Evolutionary conservation across 2,888 invertebrate species (phyloP), one percentile per base, ranked within the genome.

Genomic region (Tinea pellionella): DNA sequence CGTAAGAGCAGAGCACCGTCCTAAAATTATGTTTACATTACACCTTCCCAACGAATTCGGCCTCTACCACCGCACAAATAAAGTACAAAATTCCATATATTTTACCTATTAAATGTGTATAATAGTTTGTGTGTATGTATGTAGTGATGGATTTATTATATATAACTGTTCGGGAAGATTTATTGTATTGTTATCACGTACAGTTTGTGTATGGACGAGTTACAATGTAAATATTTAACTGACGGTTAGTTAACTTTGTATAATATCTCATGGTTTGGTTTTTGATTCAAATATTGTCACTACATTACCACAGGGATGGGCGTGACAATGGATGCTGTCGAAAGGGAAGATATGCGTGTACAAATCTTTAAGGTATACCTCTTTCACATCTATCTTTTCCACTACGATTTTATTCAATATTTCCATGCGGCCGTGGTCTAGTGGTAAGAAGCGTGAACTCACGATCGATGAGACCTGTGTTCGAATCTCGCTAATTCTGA

Each of bases 81-180:
- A 47, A 47, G 15, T 9, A 4, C 9, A 47, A 47, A 47, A 13
- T n/a, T 8, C 47, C 37, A 12, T 37, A n/a, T 15, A n/a, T 47
- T 9, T 6, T 9, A 9, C 13, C 6, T 6, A 7, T 2, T 15
- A 16, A 47, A 47, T 15, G 47, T 47, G 9, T 16, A 47, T 9
- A 15, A 15, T 4, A 4, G 16, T 47, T 16, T 47, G 47, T 47
- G 47, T 80, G 80, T 77, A 81, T 77, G 69, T 65, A 60, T 62
- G 63, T 67, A 74, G 63, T 74, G 85, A 86, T 65, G 72, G 85
- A 86, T 86, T 86, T 85, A 86, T 81, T 67, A 65, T 69, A 66
- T 65, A 66, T 71, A 75, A 74, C 74, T 69, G 70, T 15, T 43
- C 24, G 56, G 70, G 72, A 6, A 57, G 77, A 78, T 75, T 76